Evolutionary conservation across 2,888 invertebrate genomes (phyloP), one percentile per base, ranked within the genome.

Genomic region (Tinea semifulvella): DNA sequence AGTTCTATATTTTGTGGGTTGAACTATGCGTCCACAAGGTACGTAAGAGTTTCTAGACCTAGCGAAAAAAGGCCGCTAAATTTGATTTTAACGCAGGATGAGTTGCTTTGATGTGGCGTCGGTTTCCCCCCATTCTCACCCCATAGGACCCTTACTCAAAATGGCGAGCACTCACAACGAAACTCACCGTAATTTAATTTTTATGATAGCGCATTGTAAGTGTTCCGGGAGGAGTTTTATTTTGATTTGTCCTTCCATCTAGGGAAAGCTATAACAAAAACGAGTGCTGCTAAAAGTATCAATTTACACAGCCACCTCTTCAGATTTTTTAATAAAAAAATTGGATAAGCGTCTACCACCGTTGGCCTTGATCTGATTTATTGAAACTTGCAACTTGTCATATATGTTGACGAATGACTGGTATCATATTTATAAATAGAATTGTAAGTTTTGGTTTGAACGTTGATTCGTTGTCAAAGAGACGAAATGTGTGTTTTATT

Each of bases 181-280:
- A 73, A 71, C 70, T 76, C 66, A 68, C 66, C 62, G 68, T 79
- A 75, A 80, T 77, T 77, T 74, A 75, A 79, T 79, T 80, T 79
- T 76, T 76, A 74, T 79, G 73, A 77, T 77, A 75, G 69, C 69
- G 68, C 70, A 76, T 72, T 76, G 75, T 74, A 67, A 75, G 68
- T 68, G 66, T 67, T 67, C 63, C 60, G 53, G 60, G 53, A 66
- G 64, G 65, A 61, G 55, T 68, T 72, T 68, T 63, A 71, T 69
- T 73, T 66, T 54, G 58, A 63, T 66, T 63, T 57, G 52, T 63
- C 58, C 57, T 56, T 55, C 53, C 27, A 27, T 18, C 19, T 10
- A 43, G 27, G 10, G 42, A 16, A 43, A 43, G 25, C 43, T 36
- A 17, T 36, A 11, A 36, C 13, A n/a, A n/a, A 31, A 14, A 11